Percentiles rank a stretch among this genome's conserved stretches.
These are phyloP conservation scores for Heliconius sara DNA, from an alignment of 2,888 invertebrate genomes.

Conservation along the genomic window DNA sequence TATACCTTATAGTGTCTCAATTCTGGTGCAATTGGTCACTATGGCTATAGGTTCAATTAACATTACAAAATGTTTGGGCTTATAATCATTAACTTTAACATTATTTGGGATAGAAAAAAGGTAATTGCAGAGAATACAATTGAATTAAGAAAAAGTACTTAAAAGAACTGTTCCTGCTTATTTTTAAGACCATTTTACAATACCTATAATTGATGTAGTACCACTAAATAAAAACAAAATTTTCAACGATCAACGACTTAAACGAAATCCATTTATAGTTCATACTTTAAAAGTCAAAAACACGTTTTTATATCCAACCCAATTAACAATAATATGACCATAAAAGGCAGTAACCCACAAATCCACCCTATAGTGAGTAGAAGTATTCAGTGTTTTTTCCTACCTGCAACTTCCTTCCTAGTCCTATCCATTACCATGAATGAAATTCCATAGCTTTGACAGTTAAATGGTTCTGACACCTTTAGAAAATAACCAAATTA, in stretches of 20 bases:
- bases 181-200: background rate
- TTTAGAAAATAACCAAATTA: constrained; percentile 53
- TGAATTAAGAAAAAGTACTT: background rate
- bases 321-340: constrained; percentile 39
- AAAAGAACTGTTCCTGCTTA: background rate
- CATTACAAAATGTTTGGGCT: no score
- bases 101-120: no score
- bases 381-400: constrained; percentile 64
- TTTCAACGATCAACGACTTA: background rate
- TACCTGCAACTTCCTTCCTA: constrained; percentile 83
- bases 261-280: constrained; percentile 10
- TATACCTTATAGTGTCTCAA: no score
- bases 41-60: no score
- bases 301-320: constrained; percentile 30
- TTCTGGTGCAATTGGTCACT: no score
- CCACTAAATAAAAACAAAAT: background rate
- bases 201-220: background rate
- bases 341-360: constrained; percentile 42
- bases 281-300: constrained; percentile 19
- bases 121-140: no score
- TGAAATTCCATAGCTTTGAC: constrained; percentile 77
- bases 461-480: constrained; percentile 74
- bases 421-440: constrained; percentile 79
- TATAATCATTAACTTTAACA: no score
- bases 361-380: constrained; percentile 52